Base-by-base conservation (phyloP, 2,888 invertebrate genomes). In the Tholera decimalis region DNA sequence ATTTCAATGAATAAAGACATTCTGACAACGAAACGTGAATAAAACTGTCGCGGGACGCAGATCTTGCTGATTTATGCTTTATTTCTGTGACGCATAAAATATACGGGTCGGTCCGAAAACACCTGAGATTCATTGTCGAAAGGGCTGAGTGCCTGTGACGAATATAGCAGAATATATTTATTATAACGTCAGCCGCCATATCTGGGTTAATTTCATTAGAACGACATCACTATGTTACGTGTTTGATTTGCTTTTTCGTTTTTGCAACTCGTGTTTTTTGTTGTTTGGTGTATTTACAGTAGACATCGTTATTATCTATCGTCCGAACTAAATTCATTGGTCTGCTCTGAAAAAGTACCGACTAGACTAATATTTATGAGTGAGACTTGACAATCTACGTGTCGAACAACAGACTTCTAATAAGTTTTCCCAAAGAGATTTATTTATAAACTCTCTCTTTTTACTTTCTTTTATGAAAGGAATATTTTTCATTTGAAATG, bases 31-130 rank as follows among this genome's bases (percentile, higher is more conserved):
- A 46, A 74, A 60, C 74, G 66, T 64, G 74, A 71, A 80, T 80
- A 77, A 82, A 80, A 77, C 67, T 63, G 80, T 77, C 77, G 62
- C 46, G 33, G 41, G 41, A 58, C 55, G 60, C 67, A 51, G 47
- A 57, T 66, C 64, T 65, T 56, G 62, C 56, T 74, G 80, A 80
- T 80, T 80, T 80, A 82, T 74, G 61, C 64, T 64, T 47, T 77
- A 80, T 82, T 82, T 80, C 60, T 79, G 82, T 79, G 80, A 69
- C 77, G 57, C 74, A 65, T 82, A 61, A 67, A 72, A 79, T 79
- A 77, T 73, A 82, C 59, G 67, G 59, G 56, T 50, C 43, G 53
- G 65, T 49, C 73, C 60, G 43, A 72, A 66, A 77, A 77, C 82
- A 82, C 80, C 83, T 74, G 72, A 66, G 62, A 79, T 79, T 74